A percentile compares a stretch with the other conserved stretches of the same genome.
Evolutionary conservation across 2,797 vertebrate species (phyloP).

Genomic region (Cyprinella venusta): DNA sequence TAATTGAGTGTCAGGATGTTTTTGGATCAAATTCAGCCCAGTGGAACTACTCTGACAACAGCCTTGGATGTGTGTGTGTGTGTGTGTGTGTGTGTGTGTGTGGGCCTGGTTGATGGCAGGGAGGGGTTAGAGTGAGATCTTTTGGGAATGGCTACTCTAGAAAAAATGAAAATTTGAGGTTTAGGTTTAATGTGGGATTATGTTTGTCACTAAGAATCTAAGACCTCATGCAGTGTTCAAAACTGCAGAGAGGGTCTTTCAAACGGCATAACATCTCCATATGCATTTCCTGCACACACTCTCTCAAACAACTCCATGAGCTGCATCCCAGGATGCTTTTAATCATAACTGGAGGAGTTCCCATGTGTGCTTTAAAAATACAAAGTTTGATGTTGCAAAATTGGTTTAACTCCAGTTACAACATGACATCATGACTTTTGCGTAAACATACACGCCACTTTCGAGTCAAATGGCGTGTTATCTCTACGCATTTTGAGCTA

Average conservation of each 20-base stretch:
- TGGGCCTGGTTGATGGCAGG: slow-evolving; percentile 23
- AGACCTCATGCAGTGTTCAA: slow-evolving; percentile 34
- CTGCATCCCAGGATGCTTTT: too few species aligned
- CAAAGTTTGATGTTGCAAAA: neutral
- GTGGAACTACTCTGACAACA: slow-evolving; percentile 13
- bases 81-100: slow-evolving; percentile 1
- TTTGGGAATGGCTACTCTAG: slow-evolving; percentile 23
- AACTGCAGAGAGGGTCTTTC: slow-evolving; percentile 18
- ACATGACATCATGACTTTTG: too few species aligned
- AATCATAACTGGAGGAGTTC: too few species aligned
- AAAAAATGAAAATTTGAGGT: slow-evolving; percentile 47
- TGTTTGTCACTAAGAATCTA: slow-evolving; percentile 28
- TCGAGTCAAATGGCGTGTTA: too few species aligned
- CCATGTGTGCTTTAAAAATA: too few species aligned
- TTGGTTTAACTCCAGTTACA: neutral
- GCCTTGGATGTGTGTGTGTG: neutral
- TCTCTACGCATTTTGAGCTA: too few species aligned
- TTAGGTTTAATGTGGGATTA: slow-evolving; percentile 51
- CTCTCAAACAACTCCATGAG: neutral
- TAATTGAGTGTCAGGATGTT: slow-evolving; percentile 55
- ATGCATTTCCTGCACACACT: neutral
- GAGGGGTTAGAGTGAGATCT: slow-evolving; percentile 21
- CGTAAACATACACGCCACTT: too few species aligned
- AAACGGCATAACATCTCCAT: slow-evolving; percentile 16
- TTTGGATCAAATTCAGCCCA: slow-evolving; percentile 46